Evolutionary conservation across 2,888 invertebrate species (phyloP), one percentile per base, ranked within the genome.

Genomic region (Chymomyza caudatula): DNA sequence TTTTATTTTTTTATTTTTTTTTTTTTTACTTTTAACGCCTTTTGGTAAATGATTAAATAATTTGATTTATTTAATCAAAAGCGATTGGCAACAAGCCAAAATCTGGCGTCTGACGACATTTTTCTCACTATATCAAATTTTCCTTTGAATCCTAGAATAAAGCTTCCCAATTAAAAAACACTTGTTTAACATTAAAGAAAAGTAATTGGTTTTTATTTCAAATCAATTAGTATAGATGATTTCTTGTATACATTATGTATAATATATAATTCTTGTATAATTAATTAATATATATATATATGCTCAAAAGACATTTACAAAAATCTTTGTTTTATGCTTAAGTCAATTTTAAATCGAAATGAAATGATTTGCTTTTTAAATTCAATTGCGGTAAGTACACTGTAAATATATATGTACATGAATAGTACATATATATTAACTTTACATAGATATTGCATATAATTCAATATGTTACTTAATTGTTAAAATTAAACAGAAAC

Each of bases 161-260:
- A 37, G 37, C 11, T 37, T 37, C 11, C 37, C 1, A 47, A 47
- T n/a, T 47, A 47, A 47, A 47, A 47, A 8, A 13, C 47, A 17
- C 47, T 22, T 53, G 4, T 25, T 73, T 63, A 76, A 76, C 76
- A 77, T 71, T 67, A 76, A 74, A 69, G 65, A 77, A 76, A 67
- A 67, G 59, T 67, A 67, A 77, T 82, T 73, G 67, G 57, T 44
- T 73, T 85, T 81, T 85, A 83, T 85, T 81, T 80, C 57, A 81
- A 81, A 77, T 77, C 72, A 85, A 67, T 72, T 69, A 83, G 69
- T 74, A 64, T 65, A 80, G 80, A 71, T 76, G 68, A 53, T 77
- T 19, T 47, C 5, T 74, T 71, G 63, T 71, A 47, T 47, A 47
- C 57, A 61, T 69, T 62, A 64, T 61, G 53, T 65, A 29, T 65